Evolutionary conservation across 1,140 invertebrate species (phyloP).

Genomic region (Leptinotarsa defecta): DNA sequence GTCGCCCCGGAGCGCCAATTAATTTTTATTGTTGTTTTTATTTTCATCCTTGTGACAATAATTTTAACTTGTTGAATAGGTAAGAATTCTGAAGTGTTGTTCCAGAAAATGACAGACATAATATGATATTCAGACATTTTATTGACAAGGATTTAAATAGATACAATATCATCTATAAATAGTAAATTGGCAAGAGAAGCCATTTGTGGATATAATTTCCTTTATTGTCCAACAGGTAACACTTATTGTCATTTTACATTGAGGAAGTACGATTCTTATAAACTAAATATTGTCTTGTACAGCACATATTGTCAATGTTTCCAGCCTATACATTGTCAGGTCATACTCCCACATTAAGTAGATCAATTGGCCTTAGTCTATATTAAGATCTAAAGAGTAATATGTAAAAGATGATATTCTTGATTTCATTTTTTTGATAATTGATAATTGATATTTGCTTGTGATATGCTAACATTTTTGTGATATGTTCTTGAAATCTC

Average conservation of each 20-base stretch:
- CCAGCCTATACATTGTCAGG: slow-evolving; percentile 30
- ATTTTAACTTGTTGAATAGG: no score
- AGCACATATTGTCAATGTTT: slow-evolving; percentile 33
- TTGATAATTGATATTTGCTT: slow-evolving; percentile 19
- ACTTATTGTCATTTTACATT: slow-evolving; percentile 28
- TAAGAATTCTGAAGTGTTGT: no score
- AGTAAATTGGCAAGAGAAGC: neutral
- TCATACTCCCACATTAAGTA: neutral
- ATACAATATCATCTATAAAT: neutral
- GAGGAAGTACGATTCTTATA: slow-evolving; percentile 7
- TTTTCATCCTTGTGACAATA: no score
- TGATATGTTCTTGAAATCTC: slow-evolving; percentile 21
- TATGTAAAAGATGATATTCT: slow-evolving; percentile 51
- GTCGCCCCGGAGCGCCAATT: no score
- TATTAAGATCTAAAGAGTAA: slow-evolving; percentile 28
- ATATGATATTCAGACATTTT: neutral
- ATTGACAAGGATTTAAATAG: neutral
- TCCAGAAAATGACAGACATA: neutral
- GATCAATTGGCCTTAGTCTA: slow-evolving; percentile 40
- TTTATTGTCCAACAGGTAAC: slow-evolving; percentile 13
- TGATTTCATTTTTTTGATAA: slow-evolving; percentile 40
- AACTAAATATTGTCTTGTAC: slow-evolving; percentile 33
- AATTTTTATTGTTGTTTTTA: no score
- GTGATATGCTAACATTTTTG: slow-evolving; percentile 4
- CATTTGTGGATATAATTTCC: slow-evolving; percentile 8